Percentiles rank a stretch among this genome's conserved stretches.
Conservation (phyloP, 2,113 vertebrate species). For the Crotalus tigris region DNA sequence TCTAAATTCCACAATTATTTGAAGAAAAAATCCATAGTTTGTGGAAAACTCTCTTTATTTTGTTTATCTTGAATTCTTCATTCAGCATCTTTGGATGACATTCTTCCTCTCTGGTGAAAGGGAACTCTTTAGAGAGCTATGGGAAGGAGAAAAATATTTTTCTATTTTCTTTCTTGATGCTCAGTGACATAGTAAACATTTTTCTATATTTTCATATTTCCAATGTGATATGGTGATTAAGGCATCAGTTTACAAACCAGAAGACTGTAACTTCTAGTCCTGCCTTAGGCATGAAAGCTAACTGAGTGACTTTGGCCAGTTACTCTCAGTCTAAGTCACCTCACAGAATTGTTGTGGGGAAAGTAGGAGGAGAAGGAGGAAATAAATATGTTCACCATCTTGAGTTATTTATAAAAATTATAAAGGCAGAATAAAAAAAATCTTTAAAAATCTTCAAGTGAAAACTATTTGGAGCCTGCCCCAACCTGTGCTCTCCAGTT, state of each 20-base stretch:
- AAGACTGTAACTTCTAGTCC: background rate
- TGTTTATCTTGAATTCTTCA: background rate
- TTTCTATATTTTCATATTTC: background rate
- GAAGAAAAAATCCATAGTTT: background rate
- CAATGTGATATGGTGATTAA: background rate
- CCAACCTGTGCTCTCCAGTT: no score
- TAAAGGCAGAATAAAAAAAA: background rate
- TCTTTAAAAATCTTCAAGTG: background rate
- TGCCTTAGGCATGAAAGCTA: background rate
- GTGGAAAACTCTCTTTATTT: background rate
- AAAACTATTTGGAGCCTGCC: background rate
- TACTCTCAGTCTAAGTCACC: background rate
- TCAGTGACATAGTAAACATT: background rate
- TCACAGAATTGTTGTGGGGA: background rate
- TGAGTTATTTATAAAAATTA: background rate
- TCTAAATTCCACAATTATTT: background rate
- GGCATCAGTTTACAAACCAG: background rate
- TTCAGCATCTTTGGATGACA: background rate
- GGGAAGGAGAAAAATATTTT: background rate
- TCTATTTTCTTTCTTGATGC: background rate
- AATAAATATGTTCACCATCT: background rate
- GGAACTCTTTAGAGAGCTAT: background rate
- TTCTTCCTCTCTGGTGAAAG: background rate
- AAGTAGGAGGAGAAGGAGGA: background rate
- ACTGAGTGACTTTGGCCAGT: background rate